These are phyloP conservation scores for Gallinago jamesoni DNA, from an alignment of 2,113 vertebrate genomes.

Conservation along the genomic window DNA sequence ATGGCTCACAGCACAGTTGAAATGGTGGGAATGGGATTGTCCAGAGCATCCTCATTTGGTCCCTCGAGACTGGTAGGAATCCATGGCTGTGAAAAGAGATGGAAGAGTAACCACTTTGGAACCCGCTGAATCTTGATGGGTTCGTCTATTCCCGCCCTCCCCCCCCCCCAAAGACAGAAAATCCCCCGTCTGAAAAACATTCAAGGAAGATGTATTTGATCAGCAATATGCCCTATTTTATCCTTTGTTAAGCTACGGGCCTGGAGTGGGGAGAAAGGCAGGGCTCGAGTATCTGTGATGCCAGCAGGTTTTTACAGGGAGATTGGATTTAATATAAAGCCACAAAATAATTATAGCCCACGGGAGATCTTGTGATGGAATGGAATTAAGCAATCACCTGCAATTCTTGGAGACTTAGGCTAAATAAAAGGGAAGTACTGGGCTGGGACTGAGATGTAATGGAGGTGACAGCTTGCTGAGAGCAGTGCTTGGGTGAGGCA, in stretches of 20 bases:
- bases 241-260: not conserved
- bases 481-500: not conserved
- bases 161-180: not conserved
- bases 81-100: not conserved
- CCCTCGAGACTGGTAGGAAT: not conserved
- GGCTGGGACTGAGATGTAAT: not conserved
- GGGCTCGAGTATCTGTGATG: not conserved
- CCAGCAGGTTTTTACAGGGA: not conserved
- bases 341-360: slow-evolving; percentile 21
- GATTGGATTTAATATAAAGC: slow-evolving; percentile 10
- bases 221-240: not conserved
- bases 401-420: not conserved
- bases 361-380: slow-evolving; percentile 3
- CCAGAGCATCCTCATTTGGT: not conserved
- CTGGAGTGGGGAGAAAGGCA: not conserved
- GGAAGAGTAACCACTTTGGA: not conserved
- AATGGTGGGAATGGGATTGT: not conserved
- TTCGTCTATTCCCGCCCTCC: not conserved
- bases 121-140: not conserved
- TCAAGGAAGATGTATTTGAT: not conserved
- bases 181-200: not conserved
- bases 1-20: not conserved
- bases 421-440: not conserved
- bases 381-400: slow-evolving; percentile 45
- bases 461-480: slow-evolving; percentile 47